Base-by-base conservation (phyloP, 2,113 vertebrate species). In the Tetraodon nigroviridis region DNA sequence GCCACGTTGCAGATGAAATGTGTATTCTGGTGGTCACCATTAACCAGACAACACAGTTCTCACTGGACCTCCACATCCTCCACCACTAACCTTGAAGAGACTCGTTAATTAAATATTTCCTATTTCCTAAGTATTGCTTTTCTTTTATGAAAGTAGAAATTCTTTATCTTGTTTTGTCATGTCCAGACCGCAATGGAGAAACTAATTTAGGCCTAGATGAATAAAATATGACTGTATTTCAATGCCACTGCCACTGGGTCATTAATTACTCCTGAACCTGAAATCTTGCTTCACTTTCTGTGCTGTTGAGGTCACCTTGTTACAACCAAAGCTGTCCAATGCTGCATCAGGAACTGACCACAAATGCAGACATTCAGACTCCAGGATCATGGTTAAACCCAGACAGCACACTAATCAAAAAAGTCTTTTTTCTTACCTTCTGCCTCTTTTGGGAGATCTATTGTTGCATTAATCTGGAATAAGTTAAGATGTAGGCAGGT, bases 371-470 rank as follows among this genome's bases (percentile, higher is more conserved):
- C 76, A 52, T 54, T 10, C 67, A 71, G 48, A 55, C 62, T 52
- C 42, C 77, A 75, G 58, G 49, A 74, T 77, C 65, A 64, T 1
- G 48, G 54, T 54, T 56, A 45, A 57, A 73, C 61, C 46, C 58
- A 66, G 63, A 69, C 66, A 71, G 62, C 62, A 17, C 67, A 71
- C 69, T 63, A 75, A 83, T 83, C 71, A 75, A 69, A 57, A 64
- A 67, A 55, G 51, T 51, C 63, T 76, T 24, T 27, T 60, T 54
- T 37, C 49, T 72, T 58, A 11, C 40, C 56, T 48, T 62, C 55
- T 67, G 51, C 16, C 45, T 1, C 17, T 2, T 12, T 20, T 58
- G 52, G 55, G 76, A 69, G 67, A 77, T 57, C 21, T 64, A 56
- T 75, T 69, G 61, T 44, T 3, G 19, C 14, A 20, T 56, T 10